Base-by-base conservation (phyloP, 2,888 invertebrate genomes). In the Acanthococcus lagerstroemiae region DNA sequence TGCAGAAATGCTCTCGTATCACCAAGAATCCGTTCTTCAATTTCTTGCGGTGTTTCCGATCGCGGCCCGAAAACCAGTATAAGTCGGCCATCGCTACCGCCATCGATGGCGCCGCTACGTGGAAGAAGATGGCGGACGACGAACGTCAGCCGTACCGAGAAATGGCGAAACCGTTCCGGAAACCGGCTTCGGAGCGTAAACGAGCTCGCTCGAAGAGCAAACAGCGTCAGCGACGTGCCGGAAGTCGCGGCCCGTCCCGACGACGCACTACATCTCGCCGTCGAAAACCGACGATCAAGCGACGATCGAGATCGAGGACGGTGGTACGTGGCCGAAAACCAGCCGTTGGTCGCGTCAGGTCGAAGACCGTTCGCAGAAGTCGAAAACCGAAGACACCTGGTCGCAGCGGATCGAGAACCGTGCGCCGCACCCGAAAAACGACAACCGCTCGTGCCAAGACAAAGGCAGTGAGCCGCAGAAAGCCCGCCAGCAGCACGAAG, bases 21-120 rank as follows among this genome's bases (percentile, higher is more conserved):
- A 61, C 61, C 30, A 50, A 50, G 21, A 61, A 61, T 30, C 50
- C 61, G 21, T 61, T 50, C 27, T 61, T 61, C 22, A 61, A 61
- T n/a, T 61, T 61, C 30, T n/a, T 61, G 26, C 50, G 61, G 21
- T 50, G 50, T 48, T 50, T 26, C n/a, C 61, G 61, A 21, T 19
- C 30, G 3, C 25, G 26, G 4, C 30, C 61, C 3, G 19, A 48
- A n/a, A 61, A 27, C 19, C 26, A 61, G 50, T 26, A 61, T 30
- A 44, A 50, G 24, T 30, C 50, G n/a, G 61, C 52, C 1, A 30
- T 19, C 21, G 26, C 48, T 17, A 50, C 26, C 26, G 50, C 61
- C 19, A 22, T 30, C 7, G 50, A 52, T 4, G 61, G 61, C 9
- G 50, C 50, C 7, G 26, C 24, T n/a, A 26, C 24, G 12, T 61